Evolutionary conservation across 2,113 vertebrate genomes (phyloP), one percentile per base, ranked within the genome.

Genomic region (Passer domesticus): DNA sequence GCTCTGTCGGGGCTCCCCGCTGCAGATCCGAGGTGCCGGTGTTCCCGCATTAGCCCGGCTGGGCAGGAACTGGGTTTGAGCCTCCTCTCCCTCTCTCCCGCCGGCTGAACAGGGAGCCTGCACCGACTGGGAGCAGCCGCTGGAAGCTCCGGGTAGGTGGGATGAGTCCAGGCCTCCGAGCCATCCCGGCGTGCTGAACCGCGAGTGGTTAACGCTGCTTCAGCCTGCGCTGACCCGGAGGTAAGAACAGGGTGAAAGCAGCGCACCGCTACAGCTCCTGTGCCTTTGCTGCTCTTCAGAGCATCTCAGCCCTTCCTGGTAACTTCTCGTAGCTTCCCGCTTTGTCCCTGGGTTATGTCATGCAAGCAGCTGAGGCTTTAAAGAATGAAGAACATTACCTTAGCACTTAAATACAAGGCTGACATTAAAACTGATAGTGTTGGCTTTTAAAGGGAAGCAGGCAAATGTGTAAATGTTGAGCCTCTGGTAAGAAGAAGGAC

Each of bases 91-190:
- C 13, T 67, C 9, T 70, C 10, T 60, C 19, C 7, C 3, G 4
- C 31, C 3, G 31, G 4, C 24, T 25, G 19, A 62, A 53, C 50
- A 81, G 87, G 47, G 73, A 92, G 33, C 27, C 44, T 60, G 47
- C 50, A 24, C 53, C 46, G 19, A 3, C 28, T 52, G 83, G 53
- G 59, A 62, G 46, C 44, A 10, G 60, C 55, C 46, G 33, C 47
- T 89, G 93, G 59, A 83, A 69, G 11, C 25, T 58, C 64, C 13
- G 84, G 35, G 18, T 18, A 14, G 93, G 95, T 72, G 87, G 60
- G 53, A 96, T 95, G 92, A 78, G 70, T 39, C 60, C 90, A 52
- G 95, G 95, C 96, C 96, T 94, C 52, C 25, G 63, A 7, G 47
- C 50, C 47, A 10, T 73, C 55, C 55, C 46, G 7, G 72, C 37